Conservation (phyloP, 2,797 vertebrate genomes). For the Heterohyrax brucei region DNA sequence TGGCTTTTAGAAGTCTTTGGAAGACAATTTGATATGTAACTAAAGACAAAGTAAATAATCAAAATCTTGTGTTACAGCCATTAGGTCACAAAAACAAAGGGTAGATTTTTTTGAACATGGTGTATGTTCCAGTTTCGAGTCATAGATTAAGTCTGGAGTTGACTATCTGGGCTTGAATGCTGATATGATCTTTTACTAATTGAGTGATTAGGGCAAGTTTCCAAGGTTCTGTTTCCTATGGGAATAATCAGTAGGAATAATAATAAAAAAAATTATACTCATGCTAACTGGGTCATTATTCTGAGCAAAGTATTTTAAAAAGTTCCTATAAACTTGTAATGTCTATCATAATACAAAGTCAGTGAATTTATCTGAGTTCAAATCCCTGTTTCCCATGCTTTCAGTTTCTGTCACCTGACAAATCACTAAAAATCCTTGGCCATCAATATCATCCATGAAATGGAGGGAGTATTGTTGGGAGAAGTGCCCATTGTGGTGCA, state of each 20-base stretch:
- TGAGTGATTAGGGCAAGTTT: not conserved
- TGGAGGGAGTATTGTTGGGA: not conserved
- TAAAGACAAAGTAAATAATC: conserved; percentile 5
- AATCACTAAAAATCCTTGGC: not conserved
- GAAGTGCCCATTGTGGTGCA: not conserved
- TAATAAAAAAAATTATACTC: not conserved
- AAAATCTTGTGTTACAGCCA: not conserved
- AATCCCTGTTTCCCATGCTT: not conserved
- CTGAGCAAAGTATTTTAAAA: not conserved
- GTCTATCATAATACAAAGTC: not conserved
- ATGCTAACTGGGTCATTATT: not conserved
- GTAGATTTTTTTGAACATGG: not conserved
- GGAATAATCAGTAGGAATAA: not conserved
- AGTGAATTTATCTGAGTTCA: not conserved
- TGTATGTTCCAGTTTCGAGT: not conserved
- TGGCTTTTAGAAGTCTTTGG: conserved; percentile 45
- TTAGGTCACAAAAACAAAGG: not conserved
- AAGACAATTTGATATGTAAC: not conserved
- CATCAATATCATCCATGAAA: not conserved
- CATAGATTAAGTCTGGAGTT: not conserved
- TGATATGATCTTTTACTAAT: not conserved
- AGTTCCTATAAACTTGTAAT: not conserved
- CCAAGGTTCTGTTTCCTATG: not conserved
- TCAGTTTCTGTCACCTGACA: not conserved
- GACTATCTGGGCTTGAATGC: not conserved